Base-by-base conservation (phyloP, 2,113 vertebrate species). In the Microcebus jonahi region DNA sequence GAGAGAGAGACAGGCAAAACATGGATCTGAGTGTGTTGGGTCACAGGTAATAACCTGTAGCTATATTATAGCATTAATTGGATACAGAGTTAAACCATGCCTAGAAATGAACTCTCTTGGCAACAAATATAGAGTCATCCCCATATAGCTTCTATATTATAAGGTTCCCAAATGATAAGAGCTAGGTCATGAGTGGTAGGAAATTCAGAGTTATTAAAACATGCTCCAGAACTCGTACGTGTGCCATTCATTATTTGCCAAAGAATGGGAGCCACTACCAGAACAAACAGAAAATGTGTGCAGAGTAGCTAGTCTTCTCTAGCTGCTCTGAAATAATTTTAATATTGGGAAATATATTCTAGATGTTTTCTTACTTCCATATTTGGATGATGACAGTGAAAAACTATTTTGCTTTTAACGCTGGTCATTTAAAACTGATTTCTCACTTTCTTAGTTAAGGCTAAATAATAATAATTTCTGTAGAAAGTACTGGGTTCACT, bases 191-290 rank as follows among this genome's bases (percentile, higher is more conserved):
- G 6, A 95, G 25, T 34, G 11, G 14, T 31, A 76, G 53, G 17
- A 92, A 76, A 88, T 42, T 57, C 23, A 93, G 10, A 96, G 9
- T 93, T 48, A 95, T 48, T 81, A 75, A 93, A 87, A 79, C 55
- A 67, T 25, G 0, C 45, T 75, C n/a, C 29, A 77, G 27, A 94
- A 73, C 48, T 76, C 53, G 21, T 48, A 36, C 8, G 23, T 63
- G 9, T 81, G 10, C 45, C 18, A 48, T 34, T 11, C 1, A 29
- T 53, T 89, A 57, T 59, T 39, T 67, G 8, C 8, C 45, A 71
- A 95, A 94, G 25, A 73, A 31, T 48, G 50, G 8, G 17, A 92
- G 48, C 55, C 36, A 80, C 31, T n/a, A 84, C 21, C 70, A 75
- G 34, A 90, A 15, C 42, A 96, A 97, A 90, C 20, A 95, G 39